Conservation (phyloP, 2,113 vertebrate species). For the Leucoraja erinaceus region DNA sequence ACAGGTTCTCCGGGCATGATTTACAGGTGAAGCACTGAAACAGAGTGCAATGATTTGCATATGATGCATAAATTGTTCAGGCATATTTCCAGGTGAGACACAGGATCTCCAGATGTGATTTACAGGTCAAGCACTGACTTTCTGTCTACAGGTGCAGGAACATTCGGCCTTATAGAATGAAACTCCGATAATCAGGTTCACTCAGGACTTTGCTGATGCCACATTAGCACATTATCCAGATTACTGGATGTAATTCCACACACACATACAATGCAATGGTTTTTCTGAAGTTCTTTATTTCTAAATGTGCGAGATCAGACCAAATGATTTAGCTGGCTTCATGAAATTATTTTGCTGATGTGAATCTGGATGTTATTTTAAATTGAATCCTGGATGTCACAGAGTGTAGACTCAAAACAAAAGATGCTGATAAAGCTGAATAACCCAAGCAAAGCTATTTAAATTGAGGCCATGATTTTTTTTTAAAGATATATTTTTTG, state of each 20-base stretch:
- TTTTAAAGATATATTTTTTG: background rate
- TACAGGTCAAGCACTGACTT: background rate
- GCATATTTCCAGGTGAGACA: background rate
- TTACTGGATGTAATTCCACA: no score
- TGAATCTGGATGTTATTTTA: background rate
- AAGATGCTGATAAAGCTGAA: background rate
- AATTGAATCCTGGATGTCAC: background rate
- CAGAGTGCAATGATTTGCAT: background rate
- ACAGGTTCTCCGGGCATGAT: constrained; percentile 96
- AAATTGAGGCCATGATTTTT: background rate
- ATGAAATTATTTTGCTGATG: background rate
- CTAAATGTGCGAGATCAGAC: background rate
- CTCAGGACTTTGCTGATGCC: no score
- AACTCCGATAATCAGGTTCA: no score
- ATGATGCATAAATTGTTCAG: background rate
- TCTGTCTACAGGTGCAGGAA: background rate
- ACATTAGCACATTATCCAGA: no score
- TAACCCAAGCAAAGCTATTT: background rate
- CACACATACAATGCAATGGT: background rate
- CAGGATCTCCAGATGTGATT: background rate
- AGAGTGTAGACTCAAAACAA: background rate
- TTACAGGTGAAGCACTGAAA: constrained; percentile 74
- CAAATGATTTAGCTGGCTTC: background rate
- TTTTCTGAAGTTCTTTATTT: background rate
- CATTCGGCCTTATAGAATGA: no score